phyloP scores from a whole-genome alignment of 2,113 vertebrate species.

The Cryptoleucopteryx plumbea region DNA sequence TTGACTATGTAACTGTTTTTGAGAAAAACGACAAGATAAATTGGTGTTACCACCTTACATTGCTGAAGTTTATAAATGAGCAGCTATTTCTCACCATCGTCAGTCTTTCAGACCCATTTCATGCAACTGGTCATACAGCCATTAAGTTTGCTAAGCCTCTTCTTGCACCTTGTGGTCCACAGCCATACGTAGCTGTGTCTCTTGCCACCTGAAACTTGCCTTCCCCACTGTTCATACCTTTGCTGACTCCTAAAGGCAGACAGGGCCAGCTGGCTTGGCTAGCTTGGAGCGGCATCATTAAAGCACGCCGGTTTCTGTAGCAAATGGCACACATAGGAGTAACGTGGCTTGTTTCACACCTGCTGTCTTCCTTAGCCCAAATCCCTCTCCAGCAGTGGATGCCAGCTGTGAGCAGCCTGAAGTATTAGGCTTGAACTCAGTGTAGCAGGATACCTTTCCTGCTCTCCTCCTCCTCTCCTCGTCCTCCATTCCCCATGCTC shows the following conservation, averaged over 20 bases:
- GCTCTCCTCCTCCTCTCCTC: neutral
- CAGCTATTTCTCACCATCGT: neutral
- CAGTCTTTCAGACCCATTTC: neutral
- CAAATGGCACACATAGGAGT: neutral
- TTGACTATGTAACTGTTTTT: neutral
- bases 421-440: neutral
- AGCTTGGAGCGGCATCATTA: neutral
- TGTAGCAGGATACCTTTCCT: neutral
- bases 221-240: rapidly evolving
- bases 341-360: neutral
- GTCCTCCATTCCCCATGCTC: rapidly evolving
- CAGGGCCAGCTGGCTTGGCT: neutral
- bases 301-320: neutral
- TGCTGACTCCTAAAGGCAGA: neutral
- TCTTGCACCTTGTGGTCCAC: neutral
- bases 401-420: neutral
- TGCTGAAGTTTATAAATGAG: neutral
- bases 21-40: neutral
- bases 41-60: neutral
- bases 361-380: neutral
- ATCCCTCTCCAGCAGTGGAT: neutral
- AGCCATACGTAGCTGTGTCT: neutral
- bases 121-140: neutral
- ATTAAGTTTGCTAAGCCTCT: neutral
- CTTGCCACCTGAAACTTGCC: neutral